Conservation (phyloP, 2,113 vertebrate genomes). For the Atherinomorus stipes region DNA sequence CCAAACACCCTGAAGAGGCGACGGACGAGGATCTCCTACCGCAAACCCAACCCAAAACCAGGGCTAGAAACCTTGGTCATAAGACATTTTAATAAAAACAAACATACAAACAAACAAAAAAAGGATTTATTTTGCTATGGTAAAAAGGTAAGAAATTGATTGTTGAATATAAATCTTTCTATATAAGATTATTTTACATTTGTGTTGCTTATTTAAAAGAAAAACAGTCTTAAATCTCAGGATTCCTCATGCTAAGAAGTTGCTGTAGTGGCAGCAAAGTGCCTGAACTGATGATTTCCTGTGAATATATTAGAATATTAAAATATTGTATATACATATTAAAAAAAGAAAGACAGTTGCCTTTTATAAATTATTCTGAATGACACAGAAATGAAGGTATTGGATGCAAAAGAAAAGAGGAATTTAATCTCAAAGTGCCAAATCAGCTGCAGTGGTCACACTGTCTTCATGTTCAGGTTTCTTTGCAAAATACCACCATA, state of each 20-base stretch:
- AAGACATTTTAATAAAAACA: constrained; percentile 63
- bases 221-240: constrained; percentile 86
- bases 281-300: constrained; percentile 84
- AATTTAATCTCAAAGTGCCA: constrained; percentile 54
- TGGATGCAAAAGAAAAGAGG: constrained; percentile 39
- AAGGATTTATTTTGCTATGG: constrained; percentile 86
- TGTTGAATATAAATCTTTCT: constrained; percentile 87
- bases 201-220: constrained; percentile 82
- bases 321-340: constrained; percentile 87
- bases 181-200: constrained; percentile 87
- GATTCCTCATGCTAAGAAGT: constrained; percentile 80
- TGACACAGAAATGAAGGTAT: constrained; percentile 73
- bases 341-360: constrained; percentile 74
- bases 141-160: constrained; percentile 78
- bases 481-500: constrained; percentile 28
- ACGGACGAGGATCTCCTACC: constrained; percentile 59
- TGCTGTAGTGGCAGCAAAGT: constrained; percentile 79
- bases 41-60: constrained; percentile 53
- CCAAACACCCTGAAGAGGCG: constrained; percentile 13
- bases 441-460: constrained; percentile 27
- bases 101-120: constrained; percentile 4
- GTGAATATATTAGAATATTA: constrained; percentile 86
- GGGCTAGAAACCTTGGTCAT: constrained; percentile 52
- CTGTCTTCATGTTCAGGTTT: constrained; percentile 22
- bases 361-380: constrained; percentile 86